Evolutionary conservation across 2,113 vertebrate genomes (phyloP).

Genomic region (Ammodramus savannarum): DNA sequence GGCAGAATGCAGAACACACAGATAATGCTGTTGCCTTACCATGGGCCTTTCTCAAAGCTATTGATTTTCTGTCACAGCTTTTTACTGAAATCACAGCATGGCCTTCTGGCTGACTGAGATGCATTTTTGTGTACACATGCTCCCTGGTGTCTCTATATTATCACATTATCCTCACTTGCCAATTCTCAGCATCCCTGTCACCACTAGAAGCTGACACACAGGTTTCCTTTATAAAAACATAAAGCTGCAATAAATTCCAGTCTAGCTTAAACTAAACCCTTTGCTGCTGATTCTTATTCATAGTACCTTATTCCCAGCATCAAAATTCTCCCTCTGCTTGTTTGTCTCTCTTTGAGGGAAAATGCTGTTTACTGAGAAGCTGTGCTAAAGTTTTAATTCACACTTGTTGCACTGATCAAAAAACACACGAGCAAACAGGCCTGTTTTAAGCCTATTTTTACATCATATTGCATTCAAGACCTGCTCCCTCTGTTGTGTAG

Average conservation of each 20-base stretch:
- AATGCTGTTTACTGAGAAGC: background rate
- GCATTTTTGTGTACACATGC: background rate
- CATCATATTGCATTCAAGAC: background rate
- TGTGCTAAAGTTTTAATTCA: conserved; percentile 6
- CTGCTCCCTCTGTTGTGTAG: background rate
- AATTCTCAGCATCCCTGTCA: conserved; percentile 7
- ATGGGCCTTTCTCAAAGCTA: conserved; percentile 13
- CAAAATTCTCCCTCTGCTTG: background rate
- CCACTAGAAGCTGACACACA: background rate
- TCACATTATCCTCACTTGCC: conserved; percentile 14
- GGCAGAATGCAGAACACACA: background rate
- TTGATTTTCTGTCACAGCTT: conserved; percentile 41
- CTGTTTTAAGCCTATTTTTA: background rate
- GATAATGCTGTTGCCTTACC: background rate
- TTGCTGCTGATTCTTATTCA: background rate
- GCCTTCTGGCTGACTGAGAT: conserved; percentile 19
- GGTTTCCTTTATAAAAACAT: background rate
- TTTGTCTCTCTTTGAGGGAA: background rate
- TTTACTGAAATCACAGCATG: conserved; percentile 44
- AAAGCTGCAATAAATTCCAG: background rate
- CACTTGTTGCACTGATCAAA: background rate
- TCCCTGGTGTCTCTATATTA: conserved; percentile 25
- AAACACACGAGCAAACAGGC: background rate
- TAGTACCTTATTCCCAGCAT: background rate
- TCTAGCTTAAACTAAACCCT: background rate